phyloP scores from a whole-genome alignment of 2,113 vertebrate genomes.

The Uria aalge region DNA sequence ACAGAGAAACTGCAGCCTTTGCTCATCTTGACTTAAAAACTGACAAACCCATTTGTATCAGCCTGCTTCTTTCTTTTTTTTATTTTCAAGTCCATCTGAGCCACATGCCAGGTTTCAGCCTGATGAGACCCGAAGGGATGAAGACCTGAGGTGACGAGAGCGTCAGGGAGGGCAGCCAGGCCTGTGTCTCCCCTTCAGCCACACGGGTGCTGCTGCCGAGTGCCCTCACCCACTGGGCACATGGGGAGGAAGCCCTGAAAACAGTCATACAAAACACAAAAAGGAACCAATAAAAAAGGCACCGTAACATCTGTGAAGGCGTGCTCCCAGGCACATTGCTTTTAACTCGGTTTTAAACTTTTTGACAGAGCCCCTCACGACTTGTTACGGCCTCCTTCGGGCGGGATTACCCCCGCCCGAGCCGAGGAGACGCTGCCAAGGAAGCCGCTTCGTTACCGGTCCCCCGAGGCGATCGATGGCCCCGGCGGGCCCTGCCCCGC shows the following conservation, averaged over 20 bases:
- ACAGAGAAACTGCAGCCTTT: not conserved
- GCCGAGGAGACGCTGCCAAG: not conserved
- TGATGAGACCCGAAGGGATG: too few species aligned
- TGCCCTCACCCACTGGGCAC: accelerated
- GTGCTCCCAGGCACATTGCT: accelerated
- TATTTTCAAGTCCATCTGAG: not conserved
- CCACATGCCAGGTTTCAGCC: not conserved
- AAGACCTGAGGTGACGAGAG: not conserved
- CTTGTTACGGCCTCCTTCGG: not conserved
- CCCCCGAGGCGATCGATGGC: accelerated
- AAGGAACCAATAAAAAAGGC: not conserved
- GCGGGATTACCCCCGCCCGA: accelerated
- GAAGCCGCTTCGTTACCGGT: accelerated
- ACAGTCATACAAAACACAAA: not conserved
- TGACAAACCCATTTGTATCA: not conserved
- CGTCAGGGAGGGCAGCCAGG: accelerated
- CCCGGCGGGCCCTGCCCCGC: not conserved
- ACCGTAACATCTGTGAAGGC: accelerated
- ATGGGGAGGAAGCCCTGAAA: not conserved
- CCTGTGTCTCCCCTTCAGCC: not conserved
- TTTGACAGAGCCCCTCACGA: not conserved
- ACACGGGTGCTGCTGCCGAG: accelerated
- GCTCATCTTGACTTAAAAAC: not conserved
- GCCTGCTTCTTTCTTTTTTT: not conserved
- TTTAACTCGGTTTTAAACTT: not conserved